phyloP scores from a whole-genome alignment of 2,797 vertebrate genomes.

The Pitangus sulphuratus region DNA sequence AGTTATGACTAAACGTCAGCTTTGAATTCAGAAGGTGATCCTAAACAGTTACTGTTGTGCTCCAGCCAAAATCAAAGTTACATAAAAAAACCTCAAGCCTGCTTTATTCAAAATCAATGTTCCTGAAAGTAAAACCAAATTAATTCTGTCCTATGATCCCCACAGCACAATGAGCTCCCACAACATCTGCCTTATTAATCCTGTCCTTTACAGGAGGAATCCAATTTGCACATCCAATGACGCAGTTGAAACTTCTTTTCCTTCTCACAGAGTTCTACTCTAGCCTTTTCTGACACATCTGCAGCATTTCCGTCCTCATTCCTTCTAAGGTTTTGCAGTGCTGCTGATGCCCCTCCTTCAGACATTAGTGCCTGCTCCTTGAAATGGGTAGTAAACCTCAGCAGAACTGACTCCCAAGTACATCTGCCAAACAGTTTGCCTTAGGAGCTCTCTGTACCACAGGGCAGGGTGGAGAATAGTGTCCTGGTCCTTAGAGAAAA shows the following conservation, averaged over 20 bases:
- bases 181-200: neutral
- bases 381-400: neutral
- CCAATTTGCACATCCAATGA: neutral
- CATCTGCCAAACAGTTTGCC: constrained; percentile 6
- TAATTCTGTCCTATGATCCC: neutral
- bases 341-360: neutral
- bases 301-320: neutral
- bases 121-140: neutral
- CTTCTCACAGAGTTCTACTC: neutral
- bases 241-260: neutral
- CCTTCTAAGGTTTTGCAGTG: neutral
- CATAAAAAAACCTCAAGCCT: neutral
- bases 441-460: neutral
- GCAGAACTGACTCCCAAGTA: neutral
- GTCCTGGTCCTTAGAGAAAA: neutral
- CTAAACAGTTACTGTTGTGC: neutral
- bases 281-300: neutral
- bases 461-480: neutral
- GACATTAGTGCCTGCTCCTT: fast-evolving
- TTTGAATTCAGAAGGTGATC: neutral
- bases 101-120: neutral
- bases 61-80: neutral
- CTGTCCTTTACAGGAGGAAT: neutral
- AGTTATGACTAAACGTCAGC: neutral
- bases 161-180: neutral